Evolutionary conservation across 1,140 invertebrate species (phyloP), one percentile per base, ranked within the genome.

Genomic region (Cydia fagiglandana): DNA sequence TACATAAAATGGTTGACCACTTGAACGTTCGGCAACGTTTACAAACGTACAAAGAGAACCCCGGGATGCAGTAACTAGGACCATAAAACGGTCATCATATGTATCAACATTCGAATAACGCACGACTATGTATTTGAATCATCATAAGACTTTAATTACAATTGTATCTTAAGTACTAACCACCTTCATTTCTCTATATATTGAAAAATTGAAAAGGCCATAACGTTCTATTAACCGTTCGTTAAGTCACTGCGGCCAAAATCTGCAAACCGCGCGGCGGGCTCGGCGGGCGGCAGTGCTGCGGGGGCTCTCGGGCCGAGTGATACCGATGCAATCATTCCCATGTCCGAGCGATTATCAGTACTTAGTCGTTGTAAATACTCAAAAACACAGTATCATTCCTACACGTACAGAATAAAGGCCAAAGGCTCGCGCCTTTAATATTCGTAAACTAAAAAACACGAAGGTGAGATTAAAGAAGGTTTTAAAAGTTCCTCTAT

Each of bases 121-220:
- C 79, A 84, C 76, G 79, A 83, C 80, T 81, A 84, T 81, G 77
- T 78, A 73, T 79, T 77, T 81, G 77, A 80, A 81, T 83, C 80
- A 76, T 87, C 84, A 87, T 87, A 87, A 85, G 85, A 85, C 81
- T 77, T 85, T 81, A 82, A 79, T 78, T 80, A 80, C 73, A 81
- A 70, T 70, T 70, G 66, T 70, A 70, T 70, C 66, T 70, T 70
- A 70, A 38, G 66, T 70, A 70, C 66, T 70, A 70, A 70, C 64
- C 66, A 70, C 66, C 66, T 70, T 70, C 66, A 70, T 70, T 70
- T 70, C 30, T 70, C 34, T 70, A 70, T 70, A 70, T 70, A 61
- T 41, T 34, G 66, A 66, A 70, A n/a, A 70, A 70, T 41, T 41
- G 66, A 34, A 34, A 70, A 70, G 66, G 66, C 66, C 66, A 70